Evolutionary conservation across 2,113 vertebrate species (phyloP).

Genomic region (Xiphophorus hellerii): DNA sequence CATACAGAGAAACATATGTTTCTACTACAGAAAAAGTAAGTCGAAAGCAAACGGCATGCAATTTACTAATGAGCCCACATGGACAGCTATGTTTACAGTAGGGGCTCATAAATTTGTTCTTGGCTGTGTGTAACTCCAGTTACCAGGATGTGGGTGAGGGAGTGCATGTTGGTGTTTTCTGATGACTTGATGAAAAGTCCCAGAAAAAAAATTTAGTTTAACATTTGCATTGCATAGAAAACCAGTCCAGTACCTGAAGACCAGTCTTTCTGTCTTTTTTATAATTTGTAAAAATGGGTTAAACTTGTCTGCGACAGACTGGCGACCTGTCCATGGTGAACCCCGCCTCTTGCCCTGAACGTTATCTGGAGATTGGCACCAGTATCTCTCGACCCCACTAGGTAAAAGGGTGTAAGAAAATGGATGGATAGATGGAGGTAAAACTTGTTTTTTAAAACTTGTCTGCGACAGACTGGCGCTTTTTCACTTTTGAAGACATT

Average conservation of each 20-base stretch:
- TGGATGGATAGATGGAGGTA: no score
- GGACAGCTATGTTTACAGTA: constrained; percentile 28
- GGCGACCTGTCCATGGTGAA: no score
- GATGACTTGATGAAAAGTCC: constrained; percentile 30
- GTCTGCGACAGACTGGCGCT: no score
- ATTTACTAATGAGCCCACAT: constrained; percentile 5
- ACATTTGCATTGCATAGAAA: neutral
- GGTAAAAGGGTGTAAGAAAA: no score
- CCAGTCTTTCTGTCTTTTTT: neutral
- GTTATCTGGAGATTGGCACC: no score
- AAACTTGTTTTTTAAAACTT: neutral
- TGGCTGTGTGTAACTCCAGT: constrained; percentile 39
- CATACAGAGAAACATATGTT: constrained; percentile 20
- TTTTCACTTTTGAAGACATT: neutral
- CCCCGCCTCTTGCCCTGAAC: no score
- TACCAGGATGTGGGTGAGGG: constrained; percentile 31
- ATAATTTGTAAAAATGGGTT: neutral
- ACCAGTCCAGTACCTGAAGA: neutral
- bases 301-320: no score
- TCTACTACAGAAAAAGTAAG: constrained; percentile 11
- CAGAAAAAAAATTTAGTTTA: neutral
- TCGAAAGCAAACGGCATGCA: neutral
- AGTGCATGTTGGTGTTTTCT: constrained; percentile 35
- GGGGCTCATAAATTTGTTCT: constrained; percentile 25
- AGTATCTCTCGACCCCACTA: no score